Percentiles rank a stretch among this genome's conserved stretches.
These are phyloP conservation scores for Gymnoscopelus braueri DNA, from an alignment of 2,797 vertebrate genomes.

Conservation along the genomic window DNA sequence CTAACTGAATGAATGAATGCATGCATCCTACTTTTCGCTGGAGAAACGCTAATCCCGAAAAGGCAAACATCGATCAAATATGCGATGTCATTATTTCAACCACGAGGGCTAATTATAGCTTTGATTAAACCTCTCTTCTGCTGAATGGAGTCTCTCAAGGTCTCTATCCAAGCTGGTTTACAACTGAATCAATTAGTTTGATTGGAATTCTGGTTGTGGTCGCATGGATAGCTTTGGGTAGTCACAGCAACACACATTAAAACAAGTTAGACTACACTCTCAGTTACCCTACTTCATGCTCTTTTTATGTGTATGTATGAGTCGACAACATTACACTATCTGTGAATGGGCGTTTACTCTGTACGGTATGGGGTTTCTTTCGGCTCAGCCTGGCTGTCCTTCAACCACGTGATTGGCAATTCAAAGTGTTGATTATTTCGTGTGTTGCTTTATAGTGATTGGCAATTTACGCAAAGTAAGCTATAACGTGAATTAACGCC, in stretches of 20 bases:
- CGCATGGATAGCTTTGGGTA: constrained; percentile 36
- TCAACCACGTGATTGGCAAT: constrained; percentile 29
- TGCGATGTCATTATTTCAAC: background rate
- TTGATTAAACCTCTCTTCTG: background rate
- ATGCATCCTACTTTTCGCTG: too few species aligned
- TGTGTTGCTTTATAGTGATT: background rate
- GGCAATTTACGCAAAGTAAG: too few species aligned
- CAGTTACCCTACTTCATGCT: background rate
- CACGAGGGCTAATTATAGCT: background rate
- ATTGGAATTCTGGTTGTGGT: constrained; percentile 24
- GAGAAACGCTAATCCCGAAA: background rate
- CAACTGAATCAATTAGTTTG: constrained; percentile 41
- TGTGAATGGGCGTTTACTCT: constrained; percentile 7
- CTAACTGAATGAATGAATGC: too few species aligned
- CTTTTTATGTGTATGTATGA: background rate
- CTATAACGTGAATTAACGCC: background rate
- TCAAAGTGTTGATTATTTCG: background rate
- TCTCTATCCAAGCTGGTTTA: constrained; percentile 2
- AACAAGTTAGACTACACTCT: constrained; percentile 45
- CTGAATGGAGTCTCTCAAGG: constrained; percentile 1
- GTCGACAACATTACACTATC: background rate
- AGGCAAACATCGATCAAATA: background rate
- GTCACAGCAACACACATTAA: constrained; percentile 54
- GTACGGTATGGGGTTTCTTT: constrained; percentile 3
- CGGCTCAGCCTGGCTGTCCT: background rate